phyloP scores from a whole-genome alignment of 1,140 invertebrate species.

The Brachionus rotundiformis region DNA sequence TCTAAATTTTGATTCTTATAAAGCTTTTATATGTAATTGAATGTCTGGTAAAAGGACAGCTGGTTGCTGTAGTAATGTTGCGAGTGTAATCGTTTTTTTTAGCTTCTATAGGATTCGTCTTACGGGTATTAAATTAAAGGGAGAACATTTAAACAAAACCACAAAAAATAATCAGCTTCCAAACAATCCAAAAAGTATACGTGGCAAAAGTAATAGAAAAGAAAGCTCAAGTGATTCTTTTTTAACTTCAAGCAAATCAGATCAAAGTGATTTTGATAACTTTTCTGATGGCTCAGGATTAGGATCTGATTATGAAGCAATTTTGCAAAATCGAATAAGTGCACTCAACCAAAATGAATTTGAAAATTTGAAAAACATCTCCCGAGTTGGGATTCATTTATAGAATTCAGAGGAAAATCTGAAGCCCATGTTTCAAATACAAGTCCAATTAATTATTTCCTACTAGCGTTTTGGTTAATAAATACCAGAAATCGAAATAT shows the following conservation, averaged over 20 bases:
- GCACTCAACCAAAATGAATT: background rate
- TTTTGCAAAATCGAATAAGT: background rate
- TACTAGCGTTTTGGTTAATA: background rate
- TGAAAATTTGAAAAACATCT: background rate
- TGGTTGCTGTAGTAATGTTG: slow-evolving; percentile 30
- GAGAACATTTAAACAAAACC: slow-evolving; percentile 2
- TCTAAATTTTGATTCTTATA: background rate
- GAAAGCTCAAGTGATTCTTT: slow-evolving; percentile 7
- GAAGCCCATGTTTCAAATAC: background rate
- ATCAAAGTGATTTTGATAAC: slow-evolving; percentile 11
- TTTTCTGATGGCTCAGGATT: too few species aligned
- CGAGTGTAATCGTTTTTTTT: background rate
- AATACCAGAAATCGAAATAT: background rate
- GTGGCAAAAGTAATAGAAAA: slow-evolving; percentile 12
- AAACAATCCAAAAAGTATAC: background rate
- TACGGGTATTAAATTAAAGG: background rate
- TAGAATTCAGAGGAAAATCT: background rate
- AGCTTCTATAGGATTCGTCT: background rate
- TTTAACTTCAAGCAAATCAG: background rate
- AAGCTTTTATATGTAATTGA: slow-evolving; percentile 6
- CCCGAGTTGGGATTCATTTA: background rate
- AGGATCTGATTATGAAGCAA: background rate
- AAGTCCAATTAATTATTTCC: slow-evolving; percentile 8
- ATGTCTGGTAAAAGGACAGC: background rate
- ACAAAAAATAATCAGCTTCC: background rate